Base-by-base conservation (phyloP, 2,113 vertebrate genomes). In the Heliornis fulica region DNA sequence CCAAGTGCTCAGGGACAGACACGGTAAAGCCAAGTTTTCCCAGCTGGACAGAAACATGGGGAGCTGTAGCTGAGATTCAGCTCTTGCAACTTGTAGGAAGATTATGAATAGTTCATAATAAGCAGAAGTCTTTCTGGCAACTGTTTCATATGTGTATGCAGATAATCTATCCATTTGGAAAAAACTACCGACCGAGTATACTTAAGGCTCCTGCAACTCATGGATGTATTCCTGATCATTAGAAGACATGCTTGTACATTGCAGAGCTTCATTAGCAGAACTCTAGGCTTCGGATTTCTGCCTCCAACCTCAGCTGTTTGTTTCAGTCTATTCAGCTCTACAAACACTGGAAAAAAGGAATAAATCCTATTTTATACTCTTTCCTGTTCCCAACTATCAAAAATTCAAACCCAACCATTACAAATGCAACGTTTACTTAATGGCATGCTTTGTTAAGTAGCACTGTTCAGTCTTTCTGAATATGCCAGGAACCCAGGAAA, bases 211-310 rank as follows among this genome's bases (percentile, higher is more conserved):
- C 87, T 77, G 78, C 88, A 94, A 90, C 77, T 82, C 87, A 43
- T 70, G 82, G 76, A 72, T 91, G 90, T 85, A 85, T 82, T 95
- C 85, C 89, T 94, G 86, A 90, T 87, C 96, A 96, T 75, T 76
- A 76, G 53, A 92, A 94, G 74, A 70, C 87, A 48, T 87, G 96
- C 65, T 90, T 92, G 29, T n/a, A 92, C 94, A 97, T 96, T n/a
- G 21, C 7, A 32, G 64, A 71, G 31, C 69, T 94, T 98, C 96
- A 95, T 97, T 97, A 97, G 81, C 69, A 90, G 69, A 83, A 87
- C 53, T 57, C 54, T 4, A n/a, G 36, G 19, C 41, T 59, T 93
- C 69, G 66, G 29, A 81, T 96, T 95, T 87, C 86, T 93, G 75
- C 90, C 86, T 93, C 75, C 81, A 84, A 50, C 71, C 72, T 94